Evolutionary conservation across 2,888 invertebrate genomes (phyloP), one percentile per base, ranked within the genome.

Genomic region (Hydrotaea cyrtoneurina): DNA sequence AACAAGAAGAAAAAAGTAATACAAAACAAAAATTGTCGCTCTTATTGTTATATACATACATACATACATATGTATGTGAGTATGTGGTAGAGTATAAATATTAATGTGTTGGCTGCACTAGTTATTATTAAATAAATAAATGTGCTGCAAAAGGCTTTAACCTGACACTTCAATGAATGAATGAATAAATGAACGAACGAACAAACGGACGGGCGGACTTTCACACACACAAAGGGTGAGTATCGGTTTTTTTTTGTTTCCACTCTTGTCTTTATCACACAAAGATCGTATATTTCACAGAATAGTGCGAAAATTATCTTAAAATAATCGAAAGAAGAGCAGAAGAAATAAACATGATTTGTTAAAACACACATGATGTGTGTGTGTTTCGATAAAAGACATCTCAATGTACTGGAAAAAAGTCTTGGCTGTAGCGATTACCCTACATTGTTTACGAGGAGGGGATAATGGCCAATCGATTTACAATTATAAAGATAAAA

Each of bases 271-370:
- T 23, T 59, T 59, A 59, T 23, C 26, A 23, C 59, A 23, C 23
- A 59, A 23, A 23, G 59, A 59, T 59, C 59, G 8, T 59, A 59
- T 15, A 23, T 59, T 59, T 59, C 59, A 23, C 59, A 59, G 26
- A 59, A 59, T 26, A 59, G 59, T 59, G 59, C 2, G 26, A 59
- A 59, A 59, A 59, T 59, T 59, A 59, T 59, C 23, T 59, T 55
- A 15, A 55, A 23, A 55, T 50, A 19, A 19, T 53, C n/a, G 19
- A 53, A 53, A 59, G 26, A 59, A 23, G 15, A 19, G 21, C 21
- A 21, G 2, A 4, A 17, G 13, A 53, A 53, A 53, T 31, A 31
- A 53, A 53, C 8, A 39, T 39, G 13, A 39, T 31, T 31, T 31
- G 2, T 4, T 31, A 31, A 31, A 31, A 31, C n/a, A 31, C 31